Base-by-base conservation (phyloP, 1,140 invertebrate species). In the Reticulitermes speratus region DNA sequence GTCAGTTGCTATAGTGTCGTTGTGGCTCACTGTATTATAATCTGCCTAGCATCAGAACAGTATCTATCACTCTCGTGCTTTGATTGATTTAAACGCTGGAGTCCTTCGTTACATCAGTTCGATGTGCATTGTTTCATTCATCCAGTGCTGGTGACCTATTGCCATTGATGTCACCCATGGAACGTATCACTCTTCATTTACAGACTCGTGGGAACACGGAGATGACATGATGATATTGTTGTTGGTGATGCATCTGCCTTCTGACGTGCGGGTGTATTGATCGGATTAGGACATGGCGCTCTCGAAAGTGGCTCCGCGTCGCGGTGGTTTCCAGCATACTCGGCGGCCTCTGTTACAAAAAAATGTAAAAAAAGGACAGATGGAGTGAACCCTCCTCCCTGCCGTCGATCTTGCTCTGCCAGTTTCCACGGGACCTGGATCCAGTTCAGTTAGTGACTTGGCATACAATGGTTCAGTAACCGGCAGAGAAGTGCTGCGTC, bases 251-350 rank as follows among this genome's bases (percentile, higher is more conserved):
- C 65, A 19, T 75, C 65, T 75, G n/a, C 65, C 65, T 75, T 75
- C 2, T 75, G n/a, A 25, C n/a, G 65, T 30, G 59, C 65, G 65
- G n/a, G 25, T 6, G 7, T 75, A 75, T 75, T 75, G 65, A 75
- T 75, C 65, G 65, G 25, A 75, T 75, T 75, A 75, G 65, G 65
- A 75, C 65, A 75, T 75, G 65, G 14, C 65, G 65, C 65, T 75
- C 65, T 75, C 65, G 65, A 75, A 75, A 75, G 65, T 75, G 65
- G 65, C 65, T n/a, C 65, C 65, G 65, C n/a, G 65, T 75, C n/a
- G 65, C 65, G 65, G 65, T 75, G 65, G 25, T 75, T 75, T n/a
- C 65, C 65, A 3, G 65, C 65, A 75, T 75, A 75, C 65, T n/a
- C 65, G 65, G 65, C n/a, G 65, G 65, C 65, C 65, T 8, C 65